Percentiles rank a stretch among this genome's conserved stretches.
These are phyloP conservation scores for Streptopelia turtur DNA, from an alignment of 2,797 vertebrate genomes.

Conservation along the genomic window DNA sequence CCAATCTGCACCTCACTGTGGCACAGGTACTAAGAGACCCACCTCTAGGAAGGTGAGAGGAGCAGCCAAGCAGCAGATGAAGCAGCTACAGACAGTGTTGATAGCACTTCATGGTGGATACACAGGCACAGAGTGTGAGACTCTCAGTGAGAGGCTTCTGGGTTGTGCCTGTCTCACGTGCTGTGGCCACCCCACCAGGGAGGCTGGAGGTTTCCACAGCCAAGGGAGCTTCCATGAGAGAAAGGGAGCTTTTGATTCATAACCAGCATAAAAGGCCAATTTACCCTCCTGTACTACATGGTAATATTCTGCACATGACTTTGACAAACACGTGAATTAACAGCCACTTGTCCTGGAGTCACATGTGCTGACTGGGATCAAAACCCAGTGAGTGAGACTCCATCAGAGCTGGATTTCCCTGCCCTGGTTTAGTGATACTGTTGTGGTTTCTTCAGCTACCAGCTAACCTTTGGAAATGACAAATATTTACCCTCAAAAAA, in stretches of 20 bases:
- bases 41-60: not conserved
- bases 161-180: not conserved
- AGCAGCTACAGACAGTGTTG: not conserved
- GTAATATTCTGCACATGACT: not conserved
- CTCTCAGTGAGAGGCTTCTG: not conserved
- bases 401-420: not conserved
- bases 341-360: not conserved
- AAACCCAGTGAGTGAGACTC: not conserved
- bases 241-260: not conserved
- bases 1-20: not conserved
- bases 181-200: accelerated
- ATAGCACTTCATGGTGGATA: not conserved
- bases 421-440: not conserved
- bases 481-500: conserved; percentile 26
- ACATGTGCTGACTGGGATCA: not conserved
- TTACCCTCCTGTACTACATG: not conserved
- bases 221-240: not conserved
- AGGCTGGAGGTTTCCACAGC: not conserved
- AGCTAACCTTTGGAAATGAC: conserved; percentile 10
- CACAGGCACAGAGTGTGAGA: accelerated
- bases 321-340: not conserved
- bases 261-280: not conserved
- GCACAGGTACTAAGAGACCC: not conserved
- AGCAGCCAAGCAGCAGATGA: not conserved
- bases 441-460: not conserved